Evolutionary conservation across 1,140 invertebrate genomes (phyloP), one percentile per base, ranked within the genome.

Genomic region (Cydia strobilella): DNA sequence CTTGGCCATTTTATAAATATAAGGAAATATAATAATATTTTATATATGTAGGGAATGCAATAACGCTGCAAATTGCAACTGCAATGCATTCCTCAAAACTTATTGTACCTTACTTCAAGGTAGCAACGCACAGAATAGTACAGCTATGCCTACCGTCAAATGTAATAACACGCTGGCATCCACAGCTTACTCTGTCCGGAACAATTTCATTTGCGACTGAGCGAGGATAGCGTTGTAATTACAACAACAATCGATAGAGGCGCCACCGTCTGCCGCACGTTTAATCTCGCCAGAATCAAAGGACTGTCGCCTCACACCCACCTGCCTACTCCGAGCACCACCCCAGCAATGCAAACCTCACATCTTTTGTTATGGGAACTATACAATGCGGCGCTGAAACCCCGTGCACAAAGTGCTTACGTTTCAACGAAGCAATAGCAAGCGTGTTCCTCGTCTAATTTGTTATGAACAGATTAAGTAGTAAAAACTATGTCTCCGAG

Each of bases 151-250:
- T 75, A 73, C 77, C 74, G 74, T 84, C 82, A 85, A 85, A 84
- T 86, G 86, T 85, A 90, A 86, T 86, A 86, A 84, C 80, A 86
- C 84, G 87, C 82, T 84, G 88, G 87, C 85, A 87, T 90, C 85
- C 86, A 87, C 87, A 89, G 86, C 87, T 86, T 85, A 87, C 86
- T 90, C 85, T 87, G 83, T 88, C 87, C 89, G 87, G 90, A 92
- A 92, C 90, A 92, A 92, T 92, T 92, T 92, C 90, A 92, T 92
- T 92, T 92, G 90, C 89, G 89, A 92, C 87, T 91, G 89, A 85
- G 89, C 88, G 89, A 91, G 89, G 90, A 92, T 91, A 90, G 90
- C 90, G 86, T 87, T 90, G 90, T 92, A 92, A 92, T 92, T 92
- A 92, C 87, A 90, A 91, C 90, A 92, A 92, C 90, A 92, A 92